Evolutionary conservation across 2,113 vertebrate genomes (phyloP).

Genomic region (Chionomys nivalis): DNA sequence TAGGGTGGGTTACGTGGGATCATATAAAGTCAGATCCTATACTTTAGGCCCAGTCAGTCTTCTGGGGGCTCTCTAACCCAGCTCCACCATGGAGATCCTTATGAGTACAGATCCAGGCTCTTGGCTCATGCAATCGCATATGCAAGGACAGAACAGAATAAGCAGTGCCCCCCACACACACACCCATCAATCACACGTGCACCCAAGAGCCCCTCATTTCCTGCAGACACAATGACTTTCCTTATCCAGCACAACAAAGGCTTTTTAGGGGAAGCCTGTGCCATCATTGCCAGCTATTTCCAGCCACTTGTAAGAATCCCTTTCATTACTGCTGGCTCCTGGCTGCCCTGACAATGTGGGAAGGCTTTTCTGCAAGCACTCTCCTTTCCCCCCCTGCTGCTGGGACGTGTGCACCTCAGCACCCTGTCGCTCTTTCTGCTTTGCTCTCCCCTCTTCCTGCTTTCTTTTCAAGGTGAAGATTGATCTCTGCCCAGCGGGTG

Average conservation of each 20-base stretch:
- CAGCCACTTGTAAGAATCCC: slow-evolving; percentile 58
- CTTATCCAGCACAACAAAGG: slow-evolving; percentile 58
- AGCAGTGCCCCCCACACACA: not conserved
- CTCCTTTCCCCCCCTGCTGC: not conserved
- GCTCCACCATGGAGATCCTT: not conserved
- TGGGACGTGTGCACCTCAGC: not conserved
- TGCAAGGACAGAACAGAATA: not conserved
- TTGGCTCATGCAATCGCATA: not conserved
- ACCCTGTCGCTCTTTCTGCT: not conserved
- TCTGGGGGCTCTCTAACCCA: not conserved
- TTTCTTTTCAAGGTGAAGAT: slow-evolving; percentile 53
- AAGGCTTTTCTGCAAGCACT: not conserved
- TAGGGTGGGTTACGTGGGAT: not conserved
- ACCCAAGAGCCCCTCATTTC: not conserved
- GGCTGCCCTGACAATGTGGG: not conserved
- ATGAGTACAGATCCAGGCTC: not conserved
- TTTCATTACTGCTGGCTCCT: slow-evolving; percentile 48
- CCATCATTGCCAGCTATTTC: slow-evolving; percentile 10
- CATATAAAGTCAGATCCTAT: not conserved
- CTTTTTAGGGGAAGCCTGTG: slow-evolving; percentile 28
- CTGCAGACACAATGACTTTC: slow-evolving; percentile 29
- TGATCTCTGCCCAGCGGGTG: slow-evolving; percentile 43
- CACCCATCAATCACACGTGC: not conserved
- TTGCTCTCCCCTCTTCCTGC: not conserved
- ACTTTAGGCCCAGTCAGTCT: too few relatives aligned